Evolutionary conservation across 2,113 vertebrate genomes (phyloP).

Genomic region (Xenopus laevis): DNA sequence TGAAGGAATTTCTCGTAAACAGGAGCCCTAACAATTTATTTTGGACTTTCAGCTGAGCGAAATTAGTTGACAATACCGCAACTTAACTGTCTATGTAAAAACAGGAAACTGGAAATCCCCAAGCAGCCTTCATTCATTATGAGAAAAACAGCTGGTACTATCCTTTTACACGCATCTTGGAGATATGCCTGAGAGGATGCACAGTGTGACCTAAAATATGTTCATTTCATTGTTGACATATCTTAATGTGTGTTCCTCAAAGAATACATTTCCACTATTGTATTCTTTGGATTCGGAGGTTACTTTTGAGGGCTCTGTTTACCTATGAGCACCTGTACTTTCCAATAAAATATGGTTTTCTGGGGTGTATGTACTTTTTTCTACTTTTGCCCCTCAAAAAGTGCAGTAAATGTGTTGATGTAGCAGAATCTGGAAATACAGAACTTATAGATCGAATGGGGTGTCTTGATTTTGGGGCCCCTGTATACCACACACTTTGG

Average conservation of each 20-base stretch:
- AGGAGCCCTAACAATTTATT: conserved; percentile 67
- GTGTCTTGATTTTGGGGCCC: no score
- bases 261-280: conserved; percentile 60
- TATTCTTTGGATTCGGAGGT: conserved; percentile 49
- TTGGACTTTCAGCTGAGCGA: conserved; percentile 67
- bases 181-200: conserved; percentile 68
- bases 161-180: conserved; percentile 59
- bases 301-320: no score
- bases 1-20: conserved; percentile 51
- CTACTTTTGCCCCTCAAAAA: no score
- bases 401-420: no score
- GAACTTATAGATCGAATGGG: no score
- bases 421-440: no score
- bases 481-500: no score
- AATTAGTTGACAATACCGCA: conserved; percentile 69
- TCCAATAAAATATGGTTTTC: no score
- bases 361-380: no score
- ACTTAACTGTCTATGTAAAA: conserved; percentile 71
- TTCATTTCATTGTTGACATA: conserved; percentile 57
- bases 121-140: conserved; percentile 72
- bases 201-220: conserved; percentile 57
- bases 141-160: conserved; percentile 75
- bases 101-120: conserved; percentile 78
- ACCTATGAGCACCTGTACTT: no score
- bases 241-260: conserved; percentile 62